A percentile compares a stretch with the other conserved stretches of the same genome.
These are phyloP conservation scores for Pollimyrus isidori DNA, from an alignment of 2,113 vertebrate genomes.

Conservation along the genomic window DNA sequence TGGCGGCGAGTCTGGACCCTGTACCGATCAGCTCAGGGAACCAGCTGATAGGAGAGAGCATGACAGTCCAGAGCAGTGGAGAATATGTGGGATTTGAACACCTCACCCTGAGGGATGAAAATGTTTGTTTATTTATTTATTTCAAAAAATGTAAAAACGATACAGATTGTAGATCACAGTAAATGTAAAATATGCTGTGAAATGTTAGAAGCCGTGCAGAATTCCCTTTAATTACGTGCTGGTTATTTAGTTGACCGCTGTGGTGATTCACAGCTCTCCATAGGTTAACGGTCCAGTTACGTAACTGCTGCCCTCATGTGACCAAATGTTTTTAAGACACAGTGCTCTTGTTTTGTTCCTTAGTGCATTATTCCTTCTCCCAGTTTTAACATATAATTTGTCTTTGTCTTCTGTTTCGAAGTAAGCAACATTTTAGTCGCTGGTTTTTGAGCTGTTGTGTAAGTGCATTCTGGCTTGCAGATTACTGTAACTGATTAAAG, in stretches of 20 bases:
- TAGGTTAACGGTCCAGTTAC: background rate
- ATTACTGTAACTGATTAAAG: background rate
- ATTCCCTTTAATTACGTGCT: background rate
- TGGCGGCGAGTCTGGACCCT: background rate
- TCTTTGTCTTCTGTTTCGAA: background rate
- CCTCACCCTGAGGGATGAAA: background rate
- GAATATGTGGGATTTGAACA: background rate
- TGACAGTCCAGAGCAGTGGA: background rate
- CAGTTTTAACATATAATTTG: background rate
- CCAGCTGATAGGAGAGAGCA: background rate
- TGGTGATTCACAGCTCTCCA: background rate
- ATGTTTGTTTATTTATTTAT: background rate
- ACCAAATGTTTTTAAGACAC: conserved; percentile 8
- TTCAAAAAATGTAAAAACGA: too few species aligned
- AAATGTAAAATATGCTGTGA: background rate
- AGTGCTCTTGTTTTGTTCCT: background rate
- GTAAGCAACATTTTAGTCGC: background rate
- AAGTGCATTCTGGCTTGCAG: background rate
- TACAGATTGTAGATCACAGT: background rate
- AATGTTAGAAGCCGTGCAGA: background rate
- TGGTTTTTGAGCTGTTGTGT: background rate
- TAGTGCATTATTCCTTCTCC: background rate
- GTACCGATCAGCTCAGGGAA: background rate
- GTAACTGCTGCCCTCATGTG: conserved; percentile 15
- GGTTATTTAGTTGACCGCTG: background rate